These are phyloP conservation scores for Hyles lineata DNA, from an alignment of 2,888 invertebrate species.

Conservation along the genomic window DNA sequence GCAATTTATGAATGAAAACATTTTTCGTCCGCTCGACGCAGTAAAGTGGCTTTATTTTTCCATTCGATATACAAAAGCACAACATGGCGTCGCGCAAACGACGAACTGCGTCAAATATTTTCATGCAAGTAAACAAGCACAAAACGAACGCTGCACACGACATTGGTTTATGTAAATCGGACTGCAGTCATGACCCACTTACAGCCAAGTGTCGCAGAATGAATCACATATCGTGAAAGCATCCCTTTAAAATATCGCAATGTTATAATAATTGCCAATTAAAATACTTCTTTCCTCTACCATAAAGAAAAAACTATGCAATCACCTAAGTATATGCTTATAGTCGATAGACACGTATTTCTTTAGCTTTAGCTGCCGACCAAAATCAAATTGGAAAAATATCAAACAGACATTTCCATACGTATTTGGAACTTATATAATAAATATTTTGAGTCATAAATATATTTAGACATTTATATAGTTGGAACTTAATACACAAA, in stretches of 20 bases:
- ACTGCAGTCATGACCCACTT: slow-evolving; percentile 73
- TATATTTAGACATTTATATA: neutral
- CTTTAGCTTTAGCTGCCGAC: too few species aligned
- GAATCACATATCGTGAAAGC: slow-evolving; percentile 52
- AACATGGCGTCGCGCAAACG: neutral
- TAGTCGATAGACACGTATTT: too few species aligned
- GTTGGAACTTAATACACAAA: neutral
- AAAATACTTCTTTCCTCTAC: neutral
- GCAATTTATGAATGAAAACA: neutral
- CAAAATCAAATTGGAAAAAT: too few species aligned
- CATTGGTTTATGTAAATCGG: slow-evolving; percentile 68
- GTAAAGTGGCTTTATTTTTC: neutral
- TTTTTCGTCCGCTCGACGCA: neutral
- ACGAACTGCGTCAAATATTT: neutral
- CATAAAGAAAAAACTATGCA: neutral
- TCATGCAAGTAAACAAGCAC: slow-evolving; percentile 44
- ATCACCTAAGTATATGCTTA: too few species aligned
- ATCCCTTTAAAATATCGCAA: slow-evolving; percentile 15
- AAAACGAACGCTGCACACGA: slow-evolving; percentile 55
- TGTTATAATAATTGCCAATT: neutral
- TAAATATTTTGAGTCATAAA: too few species aligned
- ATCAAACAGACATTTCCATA: too few species aligned
- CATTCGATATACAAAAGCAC: neutral
- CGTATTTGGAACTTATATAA: too few species aligned
- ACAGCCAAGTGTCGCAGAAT: slow-evolving; percentile 57